Evolutionary conservation across 2,888 invertebrate genomes (phyloP), one percentile per base, ranked within the genome.

Genomic region (Acleris sparsana): DNA sequence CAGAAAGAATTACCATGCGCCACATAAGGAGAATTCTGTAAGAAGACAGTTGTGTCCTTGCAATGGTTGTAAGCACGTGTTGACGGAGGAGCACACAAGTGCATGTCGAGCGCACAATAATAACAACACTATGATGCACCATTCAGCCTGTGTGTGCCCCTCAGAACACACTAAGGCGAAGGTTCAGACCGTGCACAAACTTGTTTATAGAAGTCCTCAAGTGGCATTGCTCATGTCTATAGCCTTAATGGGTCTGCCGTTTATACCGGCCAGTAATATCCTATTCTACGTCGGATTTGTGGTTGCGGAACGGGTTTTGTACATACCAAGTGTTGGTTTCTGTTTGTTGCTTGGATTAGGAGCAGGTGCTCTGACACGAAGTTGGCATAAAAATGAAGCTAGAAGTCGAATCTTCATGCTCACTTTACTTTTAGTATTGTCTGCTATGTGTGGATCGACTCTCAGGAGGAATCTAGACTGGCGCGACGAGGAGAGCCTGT

Each of bases 241-340:
- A 72, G 95, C 96, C 60, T 95, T 99, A 81, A 94, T 98, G 83
- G 95, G 96, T 73, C 93, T 99, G 75, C 98, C 99, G 70, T 99
- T 99, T 92, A 94, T 99, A 80, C 99, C 99, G 71, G 99, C 99
- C 71, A 96, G 97, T 78, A 99, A 99, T 94, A 93, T 99, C 77
- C 96, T 99, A 89, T 98, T 99, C 93, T 99, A 99, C 89, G 99
- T 99, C 69, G 99, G 99, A 58, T 99, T 99, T 89, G 99, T 99
- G 74, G 97, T 99, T 63, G 99, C 99, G 68, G 99, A 99, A 92
- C 94, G 99, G 72, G 96, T 99, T 73, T 94, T 99, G 72, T 99
- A 99, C 92, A 95, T 99, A 86, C 99, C 99, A 59, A 98, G 98
- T 92, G 97, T 99, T 80, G 99, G 99, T 62, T 97, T 96, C 89